phyloP scores from a whole-genome alignment of 2,888 invertebrate genomes.

The Harpagoxenus sublaevis region DNA sequence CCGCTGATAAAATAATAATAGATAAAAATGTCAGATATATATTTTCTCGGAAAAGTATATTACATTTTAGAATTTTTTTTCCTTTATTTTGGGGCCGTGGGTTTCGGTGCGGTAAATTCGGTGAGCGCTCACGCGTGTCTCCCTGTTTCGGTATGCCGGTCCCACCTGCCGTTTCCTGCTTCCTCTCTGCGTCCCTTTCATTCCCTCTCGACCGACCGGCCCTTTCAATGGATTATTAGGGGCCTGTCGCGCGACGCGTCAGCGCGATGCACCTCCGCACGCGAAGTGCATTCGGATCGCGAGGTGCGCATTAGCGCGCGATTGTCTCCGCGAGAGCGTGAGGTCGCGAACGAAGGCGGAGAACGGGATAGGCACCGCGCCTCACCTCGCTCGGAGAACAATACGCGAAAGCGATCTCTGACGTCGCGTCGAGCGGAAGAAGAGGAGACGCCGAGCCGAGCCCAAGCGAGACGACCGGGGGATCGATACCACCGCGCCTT shows the following conservation, averaged over 20 bases:
- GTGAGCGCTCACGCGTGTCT: conserved; percentile 69
- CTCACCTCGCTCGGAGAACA: conserved; percentile 25
- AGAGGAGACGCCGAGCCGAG: conserved; percentile 13
- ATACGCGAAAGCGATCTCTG: conserved; percentile 26
- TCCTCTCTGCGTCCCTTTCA: conserved; percentile 66
- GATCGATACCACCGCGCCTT: conserved; percentile 41
- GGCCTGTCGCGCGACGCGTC: conserved; percentile 19
- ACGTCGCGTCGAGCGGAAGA: not conserved
- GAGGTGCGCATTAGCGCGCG: not conserved
- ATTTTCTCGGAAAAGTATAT: not conserved
- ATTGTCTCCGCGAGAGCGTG: not conserved
- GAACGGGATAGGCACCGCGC: not conserved
- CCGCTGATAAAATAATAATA: not conserved
- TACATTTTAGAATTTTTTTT: not conserved
- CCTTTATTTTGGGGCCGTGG: not conserved
- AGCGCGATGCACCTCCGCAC: not conserved
- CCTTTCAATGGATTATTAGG: conserved; percentile 24
- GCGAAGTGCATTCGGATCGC: conserved; percentile 28
- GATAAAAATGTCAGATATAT: not conserved
- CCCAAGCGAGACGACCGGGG: not conserved
- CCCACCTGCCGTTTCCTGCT: conserved; percentile 77
- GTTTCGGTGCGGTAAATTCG: conserved; percentile 56
- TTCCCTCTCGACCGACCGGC: conserved; percentile 48
- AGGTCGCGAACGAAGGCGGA: conserved; percentile 1
- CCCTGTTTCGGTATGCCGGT: conserved; percentile 70